Base-by-base conservation (phyloP, 2,888 invertebrate genomes). In the Brachypalpus laphriformis region DNA sequence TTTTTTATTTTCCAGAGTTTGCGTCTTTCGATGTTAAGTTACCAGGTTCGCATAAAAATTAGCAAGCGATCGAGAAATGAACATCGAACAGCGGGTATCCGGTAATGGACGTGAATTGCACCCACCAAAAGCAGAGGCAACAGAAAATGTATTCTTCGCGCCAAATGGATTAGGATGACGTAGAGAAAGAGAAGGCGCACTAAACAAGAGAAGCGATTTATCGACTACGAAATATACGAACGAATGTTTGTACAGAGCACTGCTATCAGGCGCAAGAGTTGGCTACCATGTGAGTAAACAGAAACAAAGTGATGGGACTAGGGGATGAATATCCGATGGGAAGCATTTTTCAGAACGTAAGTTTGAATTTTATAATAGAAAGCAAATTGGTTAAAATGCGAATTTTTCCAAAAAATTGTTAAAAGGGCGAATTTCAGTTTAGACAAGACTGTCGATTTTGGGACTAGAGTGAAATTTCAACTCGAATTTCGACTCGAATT, bases 11-110 rank as follows among this genome's bases (percentile, higher is more conserved):
- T 89, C 90, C 89, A 91, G 90, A 90, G 91, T 91, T 91, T 91
- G 91, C 92, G 92, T 92, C 91, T 91, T 91, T 90, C 90, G 91
- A 91, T 91, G 92, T 92, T 91, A 91, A 89, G 88, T 88, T 88
- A 90, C 88, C 88, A 89, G 91, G 91, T 82, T 25, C 54, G n/a
- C 89, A 89, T 25, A 14, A 71, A 51, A 59, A 65, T 0, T 22
- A 85, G 85, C 40, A 59, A 14, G 59, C 61, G 5, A 66, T 56
- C 47, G 37, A 66, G n/a, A 76, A 81, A 71, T 81, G 85, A 85
- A 81, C 85, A 81, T 76, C 76, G 81, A 81, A 85, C 70, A 45
- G 59, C 20, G 8, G 5, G 14, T 42, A 28, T 22, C 9, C 14
- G 49, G 14, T 40, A 31, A 47, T 57, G 28, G 42, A 51, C n/a